These are phyloP conservation scores for Catharus ustulatus DNA, from an alignment of 2,797 vertebrate genomes.

Conservation along the genomic window DNA sequence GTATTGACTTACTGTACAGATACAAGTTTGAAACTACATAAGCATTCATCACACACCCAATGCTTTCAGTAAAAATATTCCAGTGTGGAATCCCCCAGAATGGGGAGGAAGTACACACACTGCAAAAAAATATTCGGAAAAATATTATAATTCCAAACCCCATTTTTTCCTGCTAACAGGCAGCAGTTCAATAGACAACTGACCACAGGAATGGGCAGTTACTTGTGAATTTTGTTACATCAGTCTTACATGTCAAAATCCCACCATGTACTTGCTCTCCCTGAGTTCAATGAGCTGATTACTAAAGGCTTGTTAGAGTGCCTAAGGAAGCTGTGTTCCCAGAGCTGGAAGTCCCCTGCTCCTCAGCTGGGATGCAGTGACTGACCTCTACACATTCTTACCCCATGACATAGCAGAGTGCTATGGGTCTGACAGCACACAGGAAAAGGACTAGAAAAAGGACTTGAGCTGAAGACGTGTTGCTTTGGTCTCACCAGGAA, in stretches of 20 bases:
- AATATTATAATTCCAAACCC: background rate
- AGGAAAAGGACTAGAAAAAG: background rate
- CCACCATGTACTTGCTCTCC: background rate
- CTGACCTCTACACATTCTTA: slow-evolving; percentile 9
- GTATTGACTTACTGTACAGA: background rate
- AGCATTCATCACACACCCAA: background rate
- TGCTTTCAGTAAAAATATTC: background rate
- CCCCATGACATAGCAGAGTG: background rate
- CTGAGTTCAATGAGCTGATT: background rate
- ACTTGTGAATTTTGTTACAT: background rate
- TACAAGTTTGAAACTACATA: background rate
- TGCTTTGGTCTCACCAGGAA: background rate
- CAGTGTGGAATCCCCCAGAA: background rate
- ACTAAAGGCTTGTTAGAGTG: accelerated
- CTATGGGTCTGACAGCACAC: background rate
- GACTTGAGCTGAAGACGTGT: background rate
- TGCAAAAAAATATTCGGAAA: background rate
- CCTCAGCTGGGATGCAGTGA: background rate
- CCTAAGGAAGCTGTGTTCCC: background rate
- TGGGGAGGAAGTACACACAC: background rate
- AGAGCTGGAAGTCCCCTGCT: slow-evolving; percentile 34
- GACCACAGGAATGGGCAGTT: background rate
- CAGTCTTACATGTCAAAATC: background rate
- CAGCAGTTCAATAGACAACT: background rate
- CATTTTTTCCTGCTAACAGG: background rate